Evolutionary conservation across 2,113 vertebrate genomes (phyloP), one percentile per base, ranked within the genome.

Genomic region (Rousettus leschenaultii): DNA sequence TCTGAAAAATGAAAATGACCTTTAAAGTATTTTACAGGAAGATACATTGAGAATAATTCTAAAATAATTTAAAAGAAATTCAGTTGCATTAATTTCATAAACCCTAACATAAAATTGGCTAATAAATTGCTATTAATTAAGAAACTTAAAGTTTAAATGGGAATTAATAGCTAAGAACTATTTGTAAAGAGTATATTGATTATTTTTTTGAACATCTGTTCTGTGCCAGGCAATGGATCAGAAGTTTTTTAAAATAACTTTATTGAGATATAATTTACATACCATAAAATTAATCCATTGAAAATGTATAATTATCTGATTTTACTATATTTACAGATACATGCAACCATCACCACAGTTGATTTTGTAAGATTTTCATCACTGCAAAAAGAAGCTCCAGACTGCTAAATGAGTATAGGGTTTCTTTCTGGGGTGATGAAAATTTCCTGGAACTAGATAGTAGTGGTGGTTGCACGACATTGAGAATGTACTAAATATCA

Each of bases 21-120:
- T 12, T 48, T 84, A 73, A 85, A 43, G 10, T 55, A 6, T 83
- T 96, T 82, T 89, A 68, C 9, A 82, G 16, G 4, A 15, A 68
- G 63, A 78, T 89, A 86, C 6, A 51, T 63, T 78, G 12, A 93
- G 51, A 91, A n/a, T 66, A 61, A 95, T 71, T 89, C 4, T 89
- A 51, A 91, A 93, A 83, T 40, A 45, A 71, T 68, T 91, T 86
- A 63, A 83, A 79, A 88, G 12, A 73, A 96, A 83, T 57, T 91
- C 13, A 78, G 75, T 73, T 89, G 24, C 10, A 95, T 78, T 73
- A 43, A 79, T 68, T 63, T 86, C 11, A 95, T 82, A 95, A 93
- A 89, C 14, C 11, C 80, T 71, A 78, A 85, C n/a, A 51, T 94
- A 48, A 75, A 89, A 33, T 78, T 94, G 40, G 5, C 53, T 91